Percentiles rank a stretch among this genome's conserved stretches.
Evolutionary conservation across 2,113 vertebrate genomes (phyloP).

Genomic region (Emberiza fucata): DNA sequence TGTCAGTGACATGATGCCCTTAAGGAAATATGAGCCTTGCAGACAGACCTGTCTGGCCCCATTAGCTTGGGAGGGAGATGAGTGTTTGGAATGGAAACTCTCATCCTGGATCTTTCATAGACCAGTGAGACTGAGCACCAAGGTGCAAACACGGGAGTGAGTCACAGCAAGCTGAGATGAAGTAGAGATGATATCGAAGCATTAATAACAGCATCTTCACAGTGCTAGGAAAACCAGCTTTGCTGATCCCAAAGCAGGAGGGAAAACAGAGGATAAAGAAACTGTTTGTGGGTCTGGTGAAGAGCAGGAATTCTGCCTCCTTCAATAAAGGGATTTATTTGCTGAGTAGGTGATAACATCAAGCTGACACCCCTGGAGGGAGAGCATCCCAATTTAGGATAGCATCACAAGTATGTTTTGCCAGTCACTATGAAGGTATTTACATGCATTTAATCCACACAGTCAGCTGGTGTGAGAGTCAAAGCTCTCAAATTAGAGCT

Average conservation of each 20-base stretch:
- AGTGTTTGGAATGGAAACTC: conserved; percentile 9
- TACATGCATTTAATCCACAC: conserved; percentile 51
- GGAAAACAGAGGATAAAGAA: background rate
- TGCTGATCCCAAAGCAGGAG: background rate
- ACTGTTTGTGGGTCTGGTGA: background rate
- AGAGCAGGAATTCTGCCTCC: background rate
- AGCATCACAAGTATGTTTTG: background rate
- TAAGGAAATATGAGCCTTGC: background rate
- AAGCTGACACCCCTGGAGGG: background rate
- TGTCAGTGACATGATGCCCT: background rate
- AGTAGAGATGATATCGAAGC: too few relatives aligned
- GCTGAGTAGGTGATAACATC: conserved; percentile 40
- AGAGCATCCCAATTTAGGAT: conserved; percentile 36
- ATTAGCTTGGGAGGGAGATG: conserved; percentile 15
- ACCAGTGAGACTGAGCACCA: background rate
- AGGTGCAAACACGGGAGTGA: background rate
- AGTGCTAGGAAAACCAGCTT: background rate
- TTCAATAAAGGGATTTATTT: background rate
- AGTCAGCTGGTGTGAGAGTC: conserved; percentile 57
- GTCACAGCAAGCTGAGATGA: background rate
- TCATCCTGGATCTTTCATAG: background rate
- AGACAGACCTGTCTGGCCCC: conserved; percentile 35
- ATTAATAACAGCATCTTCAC: background rate
- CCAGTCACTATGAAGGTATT: conserved; percentile 50
- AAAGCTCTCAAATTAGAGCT: conserved; percentile 63